Conservation (phyloP, 1,140 invertebrate genomes). For the Ladona fulva region DNA sequence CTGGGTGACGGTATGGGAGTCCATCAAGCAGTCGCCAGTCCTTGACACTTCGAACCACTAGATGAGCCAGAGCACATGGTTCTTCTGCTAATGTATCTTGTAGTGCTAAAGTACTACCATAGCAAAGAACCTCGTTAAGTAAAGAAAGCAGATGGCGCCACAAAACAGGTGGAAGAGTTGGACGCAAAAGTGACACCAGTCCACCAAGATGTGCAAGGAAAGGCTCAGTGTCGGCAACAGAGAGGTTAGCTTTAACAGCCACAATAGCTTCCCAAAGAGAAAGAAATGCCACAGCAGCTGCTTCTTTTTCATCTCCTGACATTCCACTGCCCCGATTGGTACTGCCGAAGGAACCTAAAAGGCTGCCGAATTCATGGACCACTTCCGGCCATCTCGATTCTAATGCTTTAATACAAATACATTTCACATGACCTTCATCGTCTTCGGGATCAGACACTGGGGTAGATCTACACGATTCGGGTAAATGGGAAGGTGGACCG, state of each 20-base stretch:
- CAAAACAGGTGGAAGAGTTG: constrained; percentile 63
- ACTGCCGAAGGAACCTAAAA: constrained; percentile 39
- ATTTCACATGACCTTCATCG: constrained; percentile 65
- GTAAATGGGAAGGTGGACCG: constrained; percentile 24
- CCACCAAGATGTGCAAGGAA: constrained; percentile 76
- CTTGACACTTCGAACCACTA: constrained; percentile 74
- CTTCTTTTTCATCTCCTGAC: constrained; percentile 47
- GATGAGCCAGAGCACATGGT: constrained; percentile 73
- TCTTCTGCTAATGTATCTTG: constrained; percentile 79
- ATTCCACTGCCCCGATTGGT: constrained; percentile 43
- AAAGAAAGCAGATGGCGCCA: constrained; percentile 75
- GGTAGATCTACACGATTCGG: constrained; percentile 49
- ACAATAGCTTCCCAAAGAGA: constrained; percentile 84
- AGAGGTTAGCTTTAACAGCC: constrained; percentile 80
- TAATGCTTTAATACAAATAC: constrained; percentile 70
- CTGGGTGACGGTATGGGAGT: constrained; percentile 45
- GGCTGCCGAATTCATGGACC: constrained; percentile 48
- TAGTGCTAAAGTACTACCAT: constrained; percentile 76
- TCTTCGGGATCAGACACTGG: constrained; percentile 65
- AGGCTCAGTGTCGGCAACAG: constrained; percentile 76
- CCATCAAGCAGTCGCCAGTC: constrained; percentile 67
- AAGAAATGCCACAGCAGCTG: constrained; percentile 68
- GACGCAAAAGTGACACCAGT: constrained; percentile 62
- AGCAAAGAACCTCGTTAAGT: constrained; percentile 81
- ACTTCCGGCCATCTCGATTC: constrained; percentile 72